Base-by-base conservation (phyloP, 1,140 invertebrate genomes). In the Eumeta japonica region DNA sequence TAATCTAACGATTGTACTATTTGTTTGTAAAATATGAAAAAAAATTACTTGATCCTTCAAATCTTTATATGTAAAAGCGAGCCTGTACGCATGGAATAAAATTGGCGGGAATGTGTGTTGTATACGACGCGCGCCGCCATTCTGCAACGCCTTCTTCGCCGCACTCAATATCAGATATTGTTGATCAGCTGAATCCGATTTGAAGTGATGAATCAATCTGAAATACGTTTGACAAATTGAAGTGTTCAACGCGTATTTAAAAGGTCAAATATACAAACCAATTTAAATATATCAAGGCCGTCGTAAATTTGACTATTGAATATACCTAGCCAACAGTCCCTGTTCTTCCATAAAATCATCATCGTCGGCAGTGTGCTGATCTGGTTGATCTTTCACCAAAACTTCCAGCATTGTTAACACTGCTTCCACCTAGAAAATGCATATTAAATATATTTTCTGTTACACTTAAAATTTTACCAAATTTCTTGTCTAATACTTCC, bases 301-400 rank as follows among this genome's bases (percentile, higher is more conserved):
- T 30, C 4, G 12, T 30, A 30, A 30, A 5, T 30, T 30, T 43
- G n/a, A 17, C 28, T 37, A 11, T 35, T 9, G 1, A 20, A n/a
- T 18, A 37, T 50, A 82, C 80, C 86, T 81, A 42, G 87, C 94
- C 37, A 99, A 80, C 2, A 97, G 75, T 15, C 89, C 88, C 62
- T 99, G 97, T 57, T 99, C 96, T 65, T 99, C 97, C 17, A 89
- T 87, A 75, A 99, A 96, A 67, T 99, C 96, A 74, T 99, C 96
- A 1, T 87, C 81, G 74, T 97, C 93, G 38, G 79, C 76, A 15
- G 82, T 83, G 20, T 63, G 56, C 59, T 90, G 86, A 57, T 90
- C 86, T 0, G 80, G 77, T 59, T 97, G 92, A 62, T 97, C 94
- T 50, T 86, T 84, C 4, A 97, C 84, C 16, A 98, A 61, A 1